Evolutionary conservation across 37 sponge, comb jelly and placozoan species (phyloP).

Genomic region (Geodia barretti): DNA sequence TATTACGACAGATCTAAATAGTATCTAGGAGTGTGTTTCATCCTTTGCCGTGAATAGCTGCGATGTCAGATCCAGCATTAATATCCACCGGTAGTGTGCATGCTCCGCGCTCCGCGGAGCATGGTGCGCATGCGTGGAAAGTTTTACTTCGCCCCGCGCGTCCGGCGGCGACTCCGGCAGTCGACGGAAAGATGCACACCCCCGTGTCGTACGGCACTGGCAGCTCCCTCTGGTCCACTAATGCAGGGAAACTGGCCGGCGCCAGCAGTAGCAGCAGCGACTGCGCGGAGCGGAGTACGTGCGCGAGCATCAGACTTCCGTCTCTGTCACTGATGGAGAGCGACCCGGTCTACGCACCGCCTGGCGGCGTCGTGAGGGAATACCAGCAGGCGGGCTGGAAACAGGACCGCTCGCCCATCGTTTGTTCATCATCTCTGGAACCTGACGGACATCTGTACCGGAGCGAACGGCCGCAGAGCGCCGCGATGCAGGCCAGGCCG

Average conservation of each 20-base stretch:
- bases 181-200: no score
- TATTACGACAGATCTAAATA: constrained; percentile 20
- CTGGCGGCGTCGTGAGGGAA: background rate
- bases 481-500: background rate
- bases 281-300: background rate
- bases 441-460: background rate
- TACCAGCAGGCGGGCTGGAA: background rate
- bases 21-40: background rate
- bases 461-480: background rate
- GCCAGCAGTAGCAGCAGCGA: background rate
- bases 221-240: background rate
- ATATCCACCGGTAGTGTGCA: background rate
- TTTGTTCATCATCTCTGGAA: background rate
- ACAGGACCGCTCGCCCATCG: background rate
- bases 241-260: background rate
- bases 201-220: background rate
- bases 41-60: background rate
- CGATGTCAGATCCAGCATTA: no score
- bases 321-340: background rate
- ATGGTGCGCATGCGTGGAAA: background rate
- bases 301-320: background rate
- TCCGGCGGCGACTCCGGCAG: background rate
- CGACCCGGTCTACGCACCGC: background rate
- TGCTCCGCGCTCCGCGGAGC: background rate
- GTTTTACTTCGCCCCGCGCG: background rate